Percentiles rank a stretch among this genome's conserved stretches.
Evolutionary conservation across 1,140 invertebrate species (phyloP).

Genomic region (Drosophila willistoni): DNA sequence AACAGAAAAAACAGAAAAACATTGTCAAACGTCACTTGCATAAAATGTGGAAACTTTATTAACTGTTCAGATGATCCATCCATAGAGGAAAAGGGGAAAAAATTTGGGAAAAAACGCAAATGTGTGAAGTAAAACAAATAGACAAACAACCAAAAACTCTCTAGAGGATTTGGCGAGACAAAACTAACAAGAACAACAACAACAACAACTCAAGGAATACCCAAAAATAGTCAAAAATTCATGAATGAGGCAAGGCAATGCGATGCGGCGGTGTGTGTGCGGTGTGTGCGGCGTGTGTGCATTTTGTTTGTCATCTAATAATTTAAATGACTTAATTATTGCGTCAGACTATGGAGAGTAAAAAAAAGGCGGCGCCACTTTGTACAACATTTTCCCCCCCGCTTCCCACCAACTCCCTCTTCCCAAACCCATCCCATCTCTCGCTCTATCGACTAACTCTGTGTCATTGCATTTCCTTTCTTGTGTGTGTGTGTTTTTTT

Average conservation of each 20-base stretch:
- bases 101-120: constrained; percentile 62
- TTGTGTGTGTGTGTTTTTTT: neutral
- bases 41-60: constrained; percentile 79
- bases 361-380: constrained; percentile 57
- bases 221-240: constrained; percentile 67
- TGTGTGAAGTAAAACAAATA: constrained; percentile 63
- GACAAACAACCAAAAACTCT: constrained; percentile 54
- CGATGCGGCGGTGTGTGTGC: constrained; percentile 20
- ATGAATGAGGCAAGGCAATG: constrained; percentile 34
- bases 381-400: constrained; percentile 5
- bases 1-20: constrained; percentile 47
- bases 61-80: constrained; percentile 44
- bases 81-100: neutral
- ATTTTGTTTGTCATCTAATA: constrained; percentile 73
- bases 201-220: constrained; percentile 25
- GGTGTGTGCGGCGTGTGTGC: constrained; percentile 25
- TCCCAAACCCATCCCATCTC: neutral
- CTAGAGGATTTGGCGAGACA: constrained; percentile 73
- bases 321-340: constrained; percentile 81
- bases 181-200: constrained; percentile 12
- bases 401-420: neutral
- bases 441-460: constrained; percentile 30
- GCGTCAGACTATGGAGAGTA: constrained; percentile 70
- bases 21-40: constrained; percentile 65
- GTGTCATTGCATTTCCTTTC: constrained; percentile 65